These are phyloP conservation scores for Brenthis ino DNA, from an alignment of 2,888 invertebrate species.

Conservation along the genomic window DNA sequence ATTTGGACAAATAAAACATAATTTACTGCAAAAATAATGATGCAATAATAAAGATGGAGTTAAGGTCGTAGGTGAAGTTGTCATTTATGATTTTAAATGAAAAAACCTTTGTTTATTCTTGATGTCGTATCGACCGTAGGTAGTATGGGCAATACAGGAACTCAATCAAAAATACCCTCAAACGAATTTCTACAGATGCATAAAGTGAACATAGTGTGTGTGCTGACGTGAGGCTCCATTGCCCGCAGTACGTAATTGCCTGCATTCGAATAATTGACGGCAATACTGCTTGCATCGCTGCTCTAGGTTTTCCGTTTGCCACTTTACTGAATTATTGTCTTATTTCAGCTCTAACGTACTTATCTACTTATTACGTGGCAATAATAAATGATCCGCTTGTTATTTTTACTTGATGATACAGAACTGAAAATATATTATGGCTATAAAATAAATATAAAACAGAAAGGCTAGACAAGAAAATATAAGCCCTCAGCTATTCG, in stretches of 20 bases:
- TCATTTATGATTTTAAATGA: no score
- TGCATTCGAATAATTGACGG: slow-evolving; percentile 18
- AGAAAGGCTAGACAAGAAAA: slow-evolving; percentile 1
- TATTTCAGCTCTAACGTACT: not conserved
- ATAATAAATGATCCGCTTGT: slow-evolving; percentile 18
- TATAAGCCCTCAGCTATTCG: not conserved
- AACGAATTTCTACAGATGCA: slow-evolving; percentile 19
- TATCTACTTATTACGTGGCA: not conserved
- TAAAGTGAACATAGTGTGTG: slow-evolving; percentile 9
- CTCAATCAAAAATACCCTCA: slow-evolving; percentile 17
- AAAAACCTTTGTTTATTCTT: not conserved
- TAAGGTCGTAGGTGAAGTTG: no score
- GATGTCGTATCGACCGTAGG: not conserved
- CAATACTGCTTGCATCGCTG: not conserved
- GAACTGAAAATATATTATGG: slow-evolving; percentile 7
- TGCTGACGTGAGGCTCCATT: not conserved
- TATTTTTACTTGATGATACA: slow-evolving; percentile 15
- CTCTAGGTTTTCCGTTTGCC: slow-evolving; percentile 1
- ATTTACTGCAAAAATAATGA: no score
- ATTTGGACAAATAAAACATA: no score
- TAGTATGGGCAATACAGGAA: not conserved
- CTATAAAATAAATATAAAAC: slow-evolving; percentile 3
- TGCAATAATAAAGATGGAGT: no score
- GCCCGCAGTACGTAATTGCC: slow-evolving; percentile 23
- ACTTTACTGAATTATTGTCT: not conserved